Evolutionary conservation across 2,797 vertebrate species (phyloP).

Genomic region (Xenentodon cancila): DNA sequence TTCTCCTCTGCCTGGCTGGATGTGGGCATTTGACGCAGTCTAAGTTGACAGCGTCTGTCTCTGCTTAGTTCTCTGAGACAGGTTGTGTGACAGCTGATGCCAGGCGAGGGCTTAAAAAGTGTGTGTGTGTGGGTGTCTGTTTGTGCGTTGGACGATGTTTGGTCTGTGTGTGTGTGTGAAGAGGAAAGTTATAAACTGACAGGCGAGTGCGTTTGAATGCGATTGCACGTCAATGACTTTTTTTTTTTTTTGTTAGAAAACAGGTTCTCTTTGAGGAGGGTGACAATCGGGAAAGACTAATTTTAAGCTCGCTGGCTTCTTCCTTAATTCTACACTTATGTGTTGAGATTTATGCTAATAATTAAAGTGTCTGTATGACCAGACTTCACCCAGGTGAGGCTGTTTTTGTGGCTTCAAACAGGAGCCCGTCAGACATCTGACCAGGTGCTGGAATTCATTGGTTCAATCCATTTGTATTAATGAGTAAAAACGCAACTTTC

Average conservation of each 20-base stretch:
- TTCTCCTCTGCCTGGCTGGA: constrained; percentile 78
- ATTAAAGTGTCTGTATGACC: constrained; percentile 58
- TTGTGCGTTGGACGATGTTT: constrained; percentile 66
- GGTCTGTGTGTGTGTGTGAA: constrained; percentile 50
- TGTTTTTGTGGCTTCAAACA: constrained; percentile 42
- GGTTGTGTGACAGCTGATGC: constrained; percentile 82
- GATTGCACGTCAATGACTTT: constrained; percentile 70
- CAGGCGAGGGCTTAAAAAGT: constrained; percentile 81
- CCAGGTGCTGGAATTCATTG: constrained; percentile 30
- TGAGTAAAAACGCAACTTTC: neutral
- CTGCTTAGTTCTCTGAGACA: constrained; percentile 80
- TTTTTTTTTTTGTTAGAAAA: constrained; percentile 49
- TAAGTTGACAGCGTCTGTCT: constrained; percentile 85
- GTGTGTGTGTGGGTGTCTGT: constrained; percentile 71
- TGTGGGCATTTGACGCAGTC: constrained; percentile 82
- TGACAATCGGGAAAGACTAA: constrained; percentile 75
- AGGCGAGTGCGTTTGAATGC: constrained; percentile 75
- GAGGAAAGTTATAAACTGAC: constrained; percentile 76
- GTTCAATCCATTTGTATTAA: constrained; percentile 19
- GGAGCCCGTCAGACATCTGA: constrained; percentile 24
- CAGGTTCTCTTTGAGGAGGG: constrained; percentile 73
- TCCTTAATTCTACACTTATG: constrained; percentile 67
- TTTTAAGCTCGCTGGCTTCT: constrained; percentile 68
- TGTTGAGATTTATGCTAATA: constrained; percentile 64
- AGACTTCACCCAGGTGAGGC: constrained; percentile 55